Evolutionary conservation across 2,113 vertebrate species (phyloP).

Genomic region (Puntigrus tetrazona): DNA sequence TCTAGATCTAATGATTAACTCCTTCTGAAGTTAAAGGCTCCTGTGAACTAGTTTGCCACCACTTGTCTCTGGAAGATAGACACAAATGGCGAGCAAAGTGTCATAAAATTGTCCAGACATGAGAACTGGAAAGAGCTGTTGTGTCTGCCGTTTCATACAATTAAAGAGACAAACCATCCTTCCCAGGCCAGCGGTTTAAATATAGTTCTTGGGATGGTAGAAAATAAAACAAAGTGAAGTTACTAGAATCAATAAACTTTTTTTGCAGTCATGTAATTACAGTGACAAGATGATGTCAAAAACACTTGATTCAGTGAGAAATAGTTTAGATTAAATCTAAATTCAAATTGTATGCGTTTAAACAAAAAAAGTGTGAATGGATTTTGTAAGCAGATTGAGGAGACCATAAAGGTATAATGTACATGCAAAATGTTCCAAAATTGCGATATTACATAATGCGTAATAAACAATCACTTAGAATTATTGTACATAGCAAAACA

Average conservation of each 20-base stretch:
- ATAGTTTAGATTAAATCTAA: no score
- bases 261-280: background rate
- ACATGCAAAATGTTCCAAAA: no score
- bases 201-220: no score
- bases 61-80: background rate
- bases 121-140: no score
- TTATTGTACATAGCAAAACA: background rate
- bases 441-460: background rate
- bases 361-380: background rate
- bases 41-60: background rate
- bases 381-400: background rate
- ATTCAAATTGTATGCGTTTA: background rate
- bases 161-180: no score
- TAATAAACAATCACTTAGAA: no score
- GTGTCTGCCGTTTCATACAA: no score
- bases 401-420: background rate
- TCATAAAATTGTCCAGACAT: no score
- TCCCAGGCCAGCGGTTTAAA: background rate
- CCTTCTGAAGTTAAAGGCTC: conserved; percentile 30
- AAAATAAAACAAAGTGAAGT: no score
- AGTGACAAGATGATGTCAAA: background rate
- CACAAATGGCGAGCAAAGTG: background rate
- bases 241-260: no score
- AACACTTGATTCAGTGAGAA: background rate
- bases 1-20: conserved; percentile 26